Evolutionary conservation across 2,797 vertebrate genomes (phyloP).

Genomic region (Scarus forsteni): DNA sequence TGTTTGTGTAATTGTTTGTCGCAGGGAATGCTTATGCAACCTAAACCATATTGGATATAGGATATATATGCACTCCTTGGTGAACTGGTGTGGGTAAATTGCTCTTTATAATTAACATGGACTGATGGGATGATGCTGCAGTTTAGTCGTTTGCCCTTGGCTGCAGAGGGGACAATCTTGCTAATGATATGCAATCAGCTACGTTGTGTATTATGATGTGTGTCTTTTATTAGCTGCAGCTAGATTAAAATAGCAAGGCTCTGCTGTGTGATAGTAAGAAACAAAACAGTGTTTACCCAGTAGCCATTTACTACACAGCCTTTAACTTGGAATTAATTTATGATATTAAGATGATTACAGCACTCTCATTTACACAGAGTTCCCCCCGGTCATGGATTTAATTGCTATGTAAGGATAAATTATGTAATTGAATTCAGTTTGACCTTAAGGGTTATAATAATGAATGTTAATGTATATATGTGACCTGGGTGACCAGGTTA

Average conservation of each 20-base stretch:
- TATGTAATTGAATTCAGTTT: conserved; percentile 54
- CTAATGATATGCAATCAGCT: conserved; percentile 53
- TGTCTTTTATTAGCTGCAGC: conserved; percentile 11
- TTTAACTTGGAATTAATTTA: conserved; percentile 14
- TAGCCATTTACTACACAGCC: conserved; percentile 12
- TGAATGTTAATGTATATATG: conserved; percentile 63
- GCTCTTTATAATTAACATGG: conserved; percentile 72
- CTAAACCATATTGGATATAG: conserved; percentile 54
- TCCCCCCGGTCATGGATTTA: conserved; percentile 22
- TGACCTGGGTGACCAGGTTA: conserved; percentile 60
- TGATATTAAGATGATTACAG: conserved; percentile 25
- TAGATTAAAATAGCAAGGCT: conserved; percentile 28
- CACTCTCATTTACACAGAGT: conserved; percentile 35
- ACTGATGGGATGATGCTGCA: conserved; percentile 60
- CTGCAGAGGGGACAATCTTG: conserved; percentile 20
- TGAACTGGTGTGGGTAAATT: conserved; percentile 58
- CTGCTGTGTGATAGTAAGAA: conserved; percentile 3
- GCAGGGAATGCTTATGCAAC: conserved; percentile 65
- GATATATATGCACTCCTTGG: conserved; percentile 52
- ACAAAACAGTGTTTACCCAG: conserved; percentile 6
- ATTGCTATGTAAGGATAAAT: conserved; percentile 36
- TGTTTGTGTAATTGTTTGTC: conserved; percentile 72
- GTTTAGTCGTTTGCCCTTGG: conserved; percentile 33
- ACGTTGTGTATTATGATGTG: conserved; percentile 24
- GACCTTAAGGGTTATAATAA: conserved; percentile 61